Conservation (phyloP, 1,140 invertebrate species). For the Drosophila oshimai region DNA sequence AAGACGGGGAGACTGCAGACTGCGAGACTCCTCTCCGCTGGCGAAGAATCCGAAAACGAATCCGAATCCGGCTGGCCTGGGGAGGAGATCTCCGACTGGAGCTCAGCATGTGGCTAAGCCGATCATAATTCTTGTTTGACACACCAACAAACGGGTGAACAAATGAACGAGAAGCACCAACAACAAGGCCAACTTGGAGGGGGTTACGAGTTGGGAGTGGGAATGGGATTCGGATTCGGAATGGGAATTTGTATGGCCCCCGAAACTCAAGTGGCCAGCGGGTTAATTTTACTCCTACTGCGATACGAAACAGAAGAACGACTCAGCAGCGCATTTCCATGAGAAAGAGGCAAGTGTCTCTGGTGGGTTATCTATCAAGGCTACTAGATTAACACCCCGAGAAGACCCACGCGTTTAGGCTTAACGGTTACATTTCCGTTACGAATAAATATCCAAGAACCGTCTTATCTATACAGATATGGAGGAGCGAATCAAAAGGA, state of each 20-base stretch:
- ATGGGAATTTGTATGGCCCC: constrained; percentile 9
- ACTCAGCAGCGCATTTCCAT: constrained; percentile 48
- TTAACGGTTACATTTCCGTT: constrained; percentile 42
- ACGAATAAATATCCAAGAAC: constrained; percentile 29
- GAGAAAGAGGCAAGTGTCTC: constrained; percentile 64
- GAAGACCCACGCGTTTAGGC: constrained; percentile 22
- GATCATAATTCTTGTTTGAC: constrained; percentile 83
- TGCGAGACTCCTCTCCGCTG: constrained; percentile 19
- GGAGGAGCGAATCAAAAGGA: constrained; percentile 1
- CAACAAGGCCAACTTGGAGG: constrained; percentile 26
- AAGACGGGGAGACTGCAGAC: constrained; percentile 19
- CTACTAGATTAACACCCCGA: constrained; percentile 68
- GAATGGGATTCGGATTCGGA: neutral
- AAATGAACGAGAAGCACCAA: constrained; percentile 76
- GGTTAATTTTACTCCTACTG: constrained; percentile 79
- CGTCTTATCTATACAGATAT: neutral
- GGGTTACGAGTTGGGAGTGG: neutral
- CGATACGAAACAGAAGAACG: constrained; percentile 10
- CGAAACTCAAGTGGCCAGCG: constrained; percentile 43
- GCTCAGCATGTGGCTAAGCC: constrained; percentile 83
- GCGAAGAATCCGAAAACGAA: constrained; percentile 7
- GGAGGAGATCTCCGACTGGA: constrained; percentile 41
- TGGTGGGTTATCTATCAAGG: constrained; percentile 79
- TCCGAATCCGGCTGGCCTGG: constrained; percentile 1
- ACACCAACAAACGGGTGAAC: constrained; percentile 79